These are phyloP conservation scores for Batillaria attramentaria DNA, from an alignment of 1,140 invertebrate species.

Conservation along the genomic window DNA sequence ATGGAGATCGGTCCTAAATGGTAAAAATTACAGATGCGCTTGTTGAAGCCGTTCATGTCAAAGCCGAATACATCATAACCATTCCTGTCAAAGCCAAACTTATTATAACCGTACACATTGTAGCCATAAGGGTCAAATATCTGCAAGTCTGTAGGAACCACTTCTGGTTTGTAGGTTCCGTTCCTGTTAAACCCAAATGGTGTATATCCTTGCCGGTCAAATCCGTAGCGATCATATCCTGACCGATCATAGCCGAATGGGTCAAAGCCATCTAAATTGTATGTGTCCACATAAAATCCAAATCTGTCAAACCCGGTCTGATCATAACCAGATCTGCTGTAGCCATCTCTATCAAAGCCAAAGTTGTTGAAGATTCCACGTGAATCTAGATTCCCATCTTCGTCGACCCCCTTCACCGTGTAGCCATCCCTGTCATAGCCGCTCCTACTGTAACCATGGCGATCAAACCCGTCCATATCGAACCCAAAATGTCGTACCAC, in stretches of 20 bases:
- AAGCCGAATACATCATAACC: slow-evolving; percentile 66
- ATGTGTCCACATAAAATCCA: slow-evolving; percentile 59
- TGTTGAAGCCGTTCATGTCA: slow-evolving; percentile 54
- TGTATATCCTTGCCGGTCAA: slow-evolving; percentile 51
- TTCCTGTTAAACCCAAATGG: slow-evolving; percentile 55
- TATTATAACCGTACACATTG: slow-evolving; percentile 59
- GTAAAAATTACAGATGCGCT: slow-evolving; percentile 55
- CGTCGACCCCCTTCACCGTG: slow-evolving; percentile 47
- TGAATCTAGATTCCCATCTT: slow-evolving; percentile 47
- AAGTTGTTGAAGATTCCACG: slow-evolving; percentile 50
- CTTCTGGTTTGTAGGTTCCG: slow-evolving; percentile 41
- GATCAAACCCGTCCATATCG: slow-evolving; percentile 54
- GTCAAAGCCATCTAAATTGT: slow-evolving; percentile 62
- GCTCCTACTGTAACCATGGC: slow-evolving; percentile 56
- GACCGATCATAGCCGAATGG: slow-evolving; percentile 54
- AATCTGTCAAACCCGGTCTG: slow-evolving; percentile 53
- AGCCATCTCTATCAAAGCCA: slow-evolving; percentile 57
- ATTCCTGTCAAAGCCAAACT: slow-evolving; percentile 58
- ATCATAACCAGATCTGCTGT: slow-evolving; percentile 57
- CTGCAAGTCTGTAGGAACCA: slow-evolving; percentile 24
- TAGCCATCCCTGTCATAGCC: slow-evolving; percentile 59
- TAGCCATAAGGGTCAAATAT: slow-evolving; percentile 58
- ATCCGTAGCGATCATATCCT: slow-evolving; percentile 64
- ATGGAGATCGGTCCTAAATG: slow-evolving; percentile 57
- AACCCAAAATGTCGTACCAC: slow-evolving; percentile 44